These are phyloP conservation scores for Apus apus DNA, from an alignment of 2,113 vertebrate species.

Conservation along the genomic window DNA sequence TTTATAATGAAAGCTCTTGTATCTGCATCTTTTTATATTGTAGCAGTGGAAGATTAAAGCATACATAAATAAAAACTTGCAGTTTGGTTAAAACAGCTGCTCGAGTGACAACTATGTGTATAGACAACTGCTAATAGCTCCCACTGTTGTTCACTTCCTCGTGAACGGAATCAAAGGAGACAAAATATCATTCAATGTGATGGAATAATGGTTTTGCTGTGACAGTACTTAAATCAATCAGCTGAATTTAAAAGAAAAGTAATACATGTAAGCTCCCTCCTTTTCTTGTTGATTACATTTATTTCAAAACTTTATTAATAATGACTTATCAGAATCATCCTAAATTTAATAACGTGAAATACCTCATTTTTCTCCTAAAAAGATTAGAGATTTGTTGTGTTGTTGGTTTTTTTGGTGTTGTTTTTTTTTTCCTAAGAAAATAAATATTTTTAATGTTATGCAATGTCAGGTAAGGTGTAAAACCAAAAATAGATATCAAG, in stretches of 20 bases:
- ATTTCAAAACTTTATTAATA: constrained; percentile 16
- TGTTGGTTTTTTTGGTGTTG: no score
- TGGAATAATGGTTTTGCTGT: not conserved
- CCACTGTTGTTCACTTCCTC: not conserved
- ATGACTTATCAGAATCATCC: not conserved
- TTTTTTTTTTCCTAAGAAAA: not conserved
- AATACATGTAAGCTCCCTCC: not conserved
- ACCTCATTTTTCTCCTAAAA: not conserved
- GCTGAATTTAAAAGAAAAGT: constrained; percentile 6
- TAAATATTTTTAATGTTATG: not conserved
- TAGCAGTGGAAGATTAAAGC: not conserved
- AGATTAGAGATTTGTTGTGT: not conserved
- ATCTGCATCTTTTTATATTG: not conserved
- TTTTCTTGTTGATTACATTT: constrained; percentile 23
- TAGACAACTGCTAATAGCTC: not conserved
- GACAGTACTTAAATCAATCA: not conserved
- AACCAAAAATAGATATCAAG: not conserved
- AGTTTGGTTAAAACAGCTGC: not conserved
- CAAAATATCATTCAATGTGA: not conserved
- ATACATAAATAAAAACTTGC: not conserved
- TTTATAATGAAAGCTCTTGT: not conserved
- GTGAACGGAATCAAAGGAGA: not conserved
- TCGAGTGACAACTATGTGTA: not conserved
- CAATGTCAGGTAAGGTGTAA: not conserved
- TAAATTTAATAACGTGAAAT: not conserved